phyloP scores from a whole-genome alignment of 1,140 invertebrate species.

The Dendrolimus kikuchii region DNA sequence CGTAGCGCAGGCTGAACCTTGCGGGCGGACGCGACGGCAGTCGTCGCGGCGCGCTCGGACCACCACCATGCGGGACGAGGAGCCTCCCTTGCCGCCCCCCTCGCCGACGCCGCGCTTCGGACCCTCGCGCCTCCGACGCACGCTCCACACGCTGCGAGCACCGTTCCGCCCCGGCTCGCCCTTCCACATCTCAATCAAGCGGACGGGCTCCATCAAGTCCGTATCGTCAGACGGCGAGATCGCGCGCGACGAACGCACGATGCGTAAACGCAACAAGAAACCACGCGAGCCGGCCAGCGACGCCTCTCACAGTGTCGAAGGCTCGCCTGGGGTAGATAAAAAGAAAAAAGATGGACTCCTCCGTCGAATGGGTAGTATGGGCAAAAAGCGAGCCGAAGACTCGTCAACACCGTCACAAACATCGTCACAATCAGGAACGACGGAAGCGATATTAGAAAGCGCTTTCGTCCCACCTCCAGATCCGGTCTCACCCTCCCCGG shows the following conservation, averaged over 20 bases:
- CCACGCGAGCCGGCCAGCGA: slow-evolving; percentile 35
- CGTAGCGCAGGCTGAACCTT: slow-evolving; percentile 14
- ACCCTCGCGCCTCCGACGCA: slow-evolving; percentile 52
- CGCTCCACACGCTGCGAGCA: slow-evolving; percentile 55
- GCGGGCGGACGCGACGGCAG: slow-evolving; percentile 30
- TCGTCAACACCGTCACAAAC: slow-evolving; percentile 10
- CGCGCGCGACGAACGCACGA: slow-evolving; percentile 58
- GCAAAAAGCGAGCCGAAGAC: slow-evolving; percentile 33
- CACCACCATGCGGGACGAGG: slow-evolving; percentile 44
- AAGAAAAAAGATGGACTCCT: slow-evolving; percentile 44
- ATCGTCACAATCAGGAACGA: slow-evolving; percentile 6
- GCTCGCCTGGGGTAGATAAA: slow-evolving; percentile 42
- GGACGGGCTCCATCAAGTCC: slow-evolving; percentile 50
- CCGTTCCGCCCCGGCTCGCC: slow-evolving; percentile 62
- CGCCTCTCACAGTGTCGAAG: slow-evolving; percentile 46
- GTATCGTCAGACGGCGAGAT: slow-evolving; percentile 56
- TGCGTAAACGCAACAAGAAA: slow-evolving; percentile 64
- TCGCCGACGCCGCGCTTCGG: slow-evolving; percentile 18
- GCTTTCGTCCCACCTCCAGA: slow-evolving; percentile 15
- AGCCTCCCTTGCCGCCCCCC: slow-evolving; percentile 31
- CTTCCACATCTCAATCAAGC: slow-evolving; percentile 61
- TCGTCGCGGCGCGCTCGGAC: slow-evolving; percentile 37
- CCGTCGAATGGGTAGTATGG: slow-evolving; percentile 46
- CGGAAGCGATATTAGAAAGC: slow-evolving; percentile 1
- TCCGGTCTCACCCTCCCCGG: slow-evolving; percentile 21